Conservation (phyloP, 2,113 vertebrate species). For the Lepus timidus region DNA sequence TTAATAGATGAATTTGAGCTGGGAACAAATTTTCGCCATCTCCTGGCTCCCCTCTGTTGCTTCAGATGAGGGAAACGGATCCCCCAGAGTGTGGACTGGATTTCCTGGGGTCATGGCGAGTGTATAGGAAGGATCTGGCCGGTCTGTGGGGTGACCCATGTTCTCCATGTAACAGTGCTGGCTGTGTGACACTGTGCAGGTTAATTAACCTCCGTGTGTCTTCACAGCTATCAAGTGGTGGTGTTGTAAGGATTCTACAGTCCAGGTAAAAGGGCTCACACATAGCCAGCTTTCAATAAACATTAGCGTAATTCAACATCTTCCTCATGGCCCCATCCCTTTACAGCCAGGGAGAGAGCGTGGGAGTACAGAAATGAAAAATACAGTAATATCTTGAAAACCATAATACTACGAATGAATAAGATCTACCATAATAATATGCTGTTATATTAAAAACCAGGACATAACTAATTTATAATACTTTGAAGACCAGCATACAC, state of each 20-base stretch:
- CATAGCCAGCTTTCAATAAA: slow-evolving; percentile 29
- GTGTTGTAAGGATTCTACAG: slow-evolving; percentile 41
- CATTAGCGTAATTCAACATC: not conserved
- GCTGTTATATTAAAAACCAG: not conserved
- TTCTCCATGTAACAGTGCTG: not conserved
- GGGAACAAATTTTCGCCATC: not conserved
- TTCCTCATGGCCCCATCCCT: not conserved
- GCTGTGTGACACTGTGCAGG: not conserved
- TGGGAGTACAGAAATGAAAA: slow-evolving; percentile 19
- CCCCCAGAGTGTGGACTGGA: not conserved
- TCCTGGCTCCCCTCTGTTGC: not conserved
- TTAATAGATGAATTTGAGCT: not conserved
- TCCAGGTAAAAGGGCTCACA: not conserved
- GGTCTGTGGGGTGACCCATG: not conserved
- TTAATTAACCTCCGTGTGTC: not conserved
- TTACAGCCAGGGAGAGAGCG: not conserved
- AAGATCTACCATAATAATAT: not conserved
- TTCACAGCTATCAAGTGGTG: slow-evolving; percentile 27
- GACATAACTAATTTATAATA: not conserved
- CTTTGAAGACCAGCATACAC: not conserved
- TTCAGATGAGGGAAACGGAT: not conserved
- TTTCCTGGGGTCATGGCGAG: not conserved
- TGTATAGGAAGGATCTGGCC: not conserved
- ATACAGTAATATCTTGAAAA: slow-evolving; percentile 33
- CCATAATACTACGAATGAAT: not conserved